phyloP scores from a whole-genome alignment of 2,888 invertebrate species.

The Pandemis heparana region DNA sequence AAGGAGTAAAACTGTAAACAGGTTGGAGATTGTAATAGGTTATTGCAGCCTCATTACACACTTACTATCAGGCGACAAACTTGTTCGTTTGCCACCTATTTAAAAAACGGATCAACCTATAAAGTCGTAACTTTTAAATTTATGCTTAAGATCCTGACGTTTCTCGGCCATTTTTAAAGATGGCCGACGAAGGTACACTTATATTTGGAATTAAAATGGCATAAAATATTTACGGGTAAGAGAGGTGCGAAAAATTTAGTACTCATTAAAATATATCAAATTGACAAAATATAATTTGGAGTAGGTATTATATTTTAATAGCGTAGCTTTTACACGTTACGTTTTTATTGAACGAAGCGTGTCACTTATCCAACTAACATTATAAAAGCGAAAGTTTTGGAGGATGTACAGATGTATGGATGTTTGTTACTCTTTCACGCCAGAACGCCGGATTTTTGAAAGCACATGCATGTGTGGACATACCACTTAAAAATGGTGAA shows the following conservation, averaged over 20 bases:
- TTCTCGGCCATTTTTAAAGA: background rate
- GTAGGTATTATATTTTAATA: background rate
- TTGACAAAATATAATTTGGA: slow-evolving; percentile 14
- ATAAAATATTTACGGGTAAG: background rate
- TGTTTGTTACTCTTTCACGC: too few relatives aligned
- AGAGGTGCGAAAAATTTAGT: background rate
- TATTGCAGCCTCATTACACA: too few relatives aligned
- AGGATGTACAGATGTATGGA: too few relatives aligned
- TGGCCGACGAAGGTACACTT: background rate
- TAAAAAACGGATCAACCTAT: too few relatives aligned
- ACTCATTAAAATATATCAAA: slow-evolving; percentile 7
- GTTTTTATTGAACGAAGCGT: background rate
- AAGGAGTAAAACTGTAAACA: too few relatives aligned
- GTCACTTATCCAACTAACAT: background rate
- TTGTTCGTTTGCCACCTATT: too few relatives aligned
- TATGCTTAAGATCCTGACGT: background rate
- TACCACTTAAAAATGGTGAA: too few relatives aligned
- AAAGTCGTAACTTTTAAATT: background rate
- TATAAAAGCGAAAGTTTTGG: too few relatives aligned
- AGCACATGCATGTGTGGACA: too few relatives aligned
- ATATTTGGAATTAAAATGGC: background rate
- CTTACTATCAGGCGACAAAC: too few relatives aligned
- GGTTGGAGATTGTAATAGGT: too few relatives aligned
- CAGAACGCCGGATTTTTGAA: too few relatives aligned
- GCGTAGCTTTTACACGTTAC: background rate